A percentile compares a stretch with the other conserved stretches of the same genome.
phyloP scores from a whole-genome alignment of 92 coral and sea anemone genomes.

The Isaurus tuberculatus region DNA sequence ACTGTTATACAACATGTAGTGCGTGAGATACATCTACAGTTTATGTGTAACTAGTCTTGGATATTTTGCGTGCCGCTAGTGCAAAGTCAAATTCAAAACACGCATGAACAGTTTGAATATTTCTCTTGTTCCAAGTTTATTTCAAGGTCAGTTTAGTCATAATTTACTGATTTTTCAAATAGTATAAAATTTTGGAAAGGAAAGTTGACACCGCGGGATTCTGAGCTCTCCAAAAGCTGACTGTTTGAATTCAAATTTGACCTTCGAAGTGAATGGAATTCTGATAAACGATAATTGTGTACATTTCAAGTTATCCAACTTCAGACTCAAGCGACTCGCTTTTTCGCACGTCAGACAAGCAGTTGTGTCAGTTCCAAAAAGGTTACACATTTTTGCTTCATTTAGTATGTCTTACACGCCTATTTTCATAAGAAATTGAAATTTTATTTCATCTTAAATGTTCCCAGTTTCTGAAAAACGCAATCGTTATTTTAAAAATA shows the following conservation, averaged over 20 bases:
- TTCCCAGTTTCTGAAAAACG: neutral
- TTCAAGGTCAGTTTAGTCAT: neutral
- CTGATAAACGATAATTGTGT: conserved; percentile 3
- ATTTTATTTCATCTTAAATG: neutral
- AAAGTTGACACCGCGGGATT: conserved; percentile 21
- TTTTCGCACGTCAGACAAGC: conserved; percentile 16
- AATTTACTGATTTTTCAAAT: neutral
- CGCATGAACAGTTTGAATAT: neutral
- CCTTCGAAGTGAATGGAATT: conserved; percentile 1
- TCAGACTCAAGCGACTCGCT: neutral
- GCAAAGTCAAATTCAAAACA: conserved; percentile 1
- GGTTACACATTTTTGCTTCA: neutral
- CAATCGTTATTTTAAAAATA: too few relatives aligned
- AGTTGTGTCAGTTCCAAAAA: neutral
- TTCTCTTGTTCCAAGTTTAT: conserved; percentile 3
- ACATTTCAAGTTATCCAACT: neutral
- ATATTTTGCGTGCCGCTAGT: neutral
- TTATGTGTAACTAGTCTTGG: neutral
- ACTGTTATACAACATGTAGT: conserved; percentile 5
- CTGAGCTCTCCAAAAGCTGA: conserved; percentile 4
- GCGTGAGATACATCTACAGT: conserved; percentile 6
- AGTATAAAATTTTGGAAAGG: neutral
- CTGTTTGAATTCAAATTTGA: neutral
- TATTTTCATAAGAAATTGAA: neutral
- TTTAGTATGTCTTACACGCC: neutral